phyloP scores from a whole-genome alignment of 2,113 vertebrate genomes.

The Falcunculus frontatus region DNA sequence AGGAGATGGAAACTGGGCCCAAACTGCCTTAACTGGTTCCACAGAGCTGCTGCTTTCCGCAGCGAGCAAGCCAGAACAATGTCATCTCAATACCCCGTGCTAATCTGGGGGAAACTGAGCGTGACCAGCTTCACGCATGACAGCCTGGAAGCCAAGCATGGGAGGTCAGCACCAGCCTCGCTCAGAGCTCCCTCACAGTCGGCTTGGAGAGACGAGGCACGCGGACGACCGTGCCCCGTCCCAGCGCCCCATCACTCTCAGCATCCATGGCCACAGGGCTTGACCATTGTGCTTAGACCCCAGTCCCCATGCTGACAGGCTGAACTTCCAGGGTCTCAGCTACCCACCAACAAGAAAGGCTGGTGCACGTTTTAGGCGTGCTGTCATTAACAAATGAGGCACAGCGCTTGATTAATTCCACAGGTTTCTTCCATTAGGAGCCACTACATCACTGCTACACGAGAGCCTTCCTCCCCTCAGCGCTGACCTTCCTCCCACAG shows the following conservation, averaged over 20 bases:
- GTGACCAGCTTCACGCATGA: constrained; percentile 67
- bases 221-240: rapidly evolving
- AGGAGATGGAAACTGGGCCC: constrained; percentile 18
- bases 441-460: constrained; percentile 67
- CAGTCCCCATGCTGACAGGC: neutral
- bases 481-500: constrained; percentile 67
- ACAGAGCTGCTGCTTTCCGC: constrained; percentile 49
- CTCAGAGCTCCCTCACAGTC: neutral
- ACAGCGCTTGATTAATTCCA: constrained; percentile 59
- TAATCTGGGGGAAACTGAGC: constrained; percentile 69
- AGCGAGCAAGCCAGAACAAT: constrained; percentile 68
- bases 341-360: neutral
- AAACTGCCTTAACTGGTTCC: constrained; percentile 63
- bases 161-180: constrained; percentile 40
- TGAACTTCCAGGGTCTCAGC: neutral
- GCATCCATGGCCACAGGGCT: neutral
- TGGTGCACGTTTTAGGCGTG: neutral
- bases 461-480: constrained; percentile 62
- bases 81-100: constrained; percentile 61
- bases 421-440: constrained; percentile 70
- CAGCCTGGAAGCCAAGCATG: constrained; percentile 68
- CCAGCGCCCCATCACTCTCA: rapidly evolving
- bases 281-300: rapidly evolving
- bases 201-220: neutral
- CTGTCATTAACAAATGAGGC: constrained; percentile 71